Base-by-base conservation (phyloP, 2,888 invertebrate genomes). In the Euplexia lucipara region DNA sequence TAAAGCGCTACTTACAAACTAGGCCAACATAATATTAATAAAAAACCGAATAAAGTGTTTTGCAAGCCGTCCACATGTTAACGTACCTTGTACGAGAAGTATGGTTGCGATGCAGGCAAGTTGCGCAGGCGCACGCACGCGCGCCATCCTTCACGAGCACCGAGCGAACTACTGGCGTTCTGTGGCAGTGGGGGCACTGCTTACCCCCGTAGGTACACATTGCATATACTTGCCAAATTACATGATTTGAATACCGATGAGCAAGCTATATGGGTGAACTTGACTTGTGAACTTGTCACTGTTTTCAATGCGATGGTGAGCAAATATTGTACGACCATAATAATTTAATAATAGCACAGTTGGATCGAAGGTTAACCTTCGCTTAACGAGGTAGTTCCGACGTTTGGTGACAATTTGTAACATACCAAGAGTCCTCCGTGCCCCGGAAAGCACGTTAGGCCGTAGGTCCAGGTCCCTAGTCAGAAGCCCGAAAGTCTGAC, bases 111-210 rank as follows among this genome's bases (percentile, higher is more conserved):
- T 48, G 62, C 67, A 68, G 58, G 75, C 74, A 61, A 82, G 14
- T 22, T 66, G 74, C 74, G 70, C 73, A 37, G 35, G 66, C 70
- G 72, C 84, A 68, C 73, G 74, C 60, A 53, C 59, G 53, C 75
- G 74, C 75, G 84, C 80, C 91, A 91, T 91, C 86, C 87, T 90
- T 82, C 78, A 83, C 59, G 70, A 56, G 34, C 72, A 49, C 68
- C 56, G 71, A 52, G 42, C 62, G 42, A 62, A 44, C 59, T 68
- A 75, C 73, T 67, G 71, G 58, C 65, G 49, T 8, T 32, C 26
- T 10, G 16, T 16, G 16, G 54, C 75, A 80, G 79, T 72, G 82
- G 77, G 77, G 79, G 75, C 65, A 65, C 52, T 63, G 58, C 54
- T 56, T 67, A 79, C 81, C 75, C 67, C 75, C 65, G 63, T 54